These are phyloP conservation scores for Phataginus tricuspis DNA, from an alignment of 2,797 vertebrate genomes.

Conservation along the genomic window DNA sequence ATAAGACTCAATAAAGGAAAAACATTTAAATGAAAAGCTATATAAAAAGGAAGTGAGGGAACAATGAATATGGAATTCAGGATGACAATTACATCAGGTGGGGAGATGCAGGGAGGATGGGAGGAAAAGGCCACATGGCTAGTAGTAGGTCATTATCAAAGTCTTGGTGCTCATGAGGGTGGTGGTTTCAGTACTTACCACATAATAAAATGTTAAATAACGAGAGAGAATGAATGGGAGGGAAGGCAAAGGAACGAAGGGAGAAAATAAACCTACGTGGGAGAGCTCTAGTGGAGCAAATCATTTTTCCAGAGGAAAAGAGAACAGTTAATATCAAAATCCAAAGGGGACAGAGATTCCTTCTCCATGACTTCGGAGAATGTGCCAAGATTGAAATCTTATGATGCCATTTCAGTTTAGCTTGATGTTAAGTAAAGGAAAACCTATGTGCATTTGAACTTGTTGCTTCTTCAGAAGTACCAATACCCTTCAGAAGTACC, in stretches of 20 bases:
- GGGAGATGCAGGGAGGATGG: not conserved
- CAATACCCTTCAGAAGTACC: not conserved
- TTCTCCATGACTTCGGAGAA: not conserved
- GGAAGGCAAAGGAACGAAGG: too few species aligned
- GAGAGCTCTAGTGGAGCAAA: not conserved
- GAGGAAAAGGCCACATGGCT: not conserved
- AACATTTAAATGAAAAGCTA: not conserved
- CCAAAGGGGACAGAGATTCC: not conserved
- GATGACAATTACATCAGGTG: not conserved
- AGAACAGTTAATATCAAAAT: not conserved
- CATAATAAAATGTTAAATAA: not conserved
- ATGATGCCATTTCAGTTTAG: not conserved
- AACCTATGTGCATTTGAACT: not conserved
- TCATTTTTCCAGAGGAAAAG: not conserved
- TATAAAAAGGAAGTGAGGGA: not conserved
- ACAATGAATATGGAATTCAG: not conserved
- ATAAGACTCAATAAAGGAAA: not conserved
- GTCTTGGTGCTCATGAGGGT: not conserved
- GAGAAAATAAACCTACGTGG: not conserved
- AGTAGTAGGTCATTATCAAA: not conserved
- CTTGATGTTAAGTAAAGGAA: not conserved
- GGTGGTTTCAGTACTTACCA: not conserved
- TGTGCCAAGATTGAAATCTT: not conserved
- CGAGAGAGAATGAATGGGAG: not conserved
- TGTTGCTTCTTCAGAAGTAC: not conserved